A percentile compares a stretch with the other conserved stretches of the same genome.
phyloP scores from a whole-genome alignment of 2,888 invertebrate species.

The Limnephilus auricula region DNA sequence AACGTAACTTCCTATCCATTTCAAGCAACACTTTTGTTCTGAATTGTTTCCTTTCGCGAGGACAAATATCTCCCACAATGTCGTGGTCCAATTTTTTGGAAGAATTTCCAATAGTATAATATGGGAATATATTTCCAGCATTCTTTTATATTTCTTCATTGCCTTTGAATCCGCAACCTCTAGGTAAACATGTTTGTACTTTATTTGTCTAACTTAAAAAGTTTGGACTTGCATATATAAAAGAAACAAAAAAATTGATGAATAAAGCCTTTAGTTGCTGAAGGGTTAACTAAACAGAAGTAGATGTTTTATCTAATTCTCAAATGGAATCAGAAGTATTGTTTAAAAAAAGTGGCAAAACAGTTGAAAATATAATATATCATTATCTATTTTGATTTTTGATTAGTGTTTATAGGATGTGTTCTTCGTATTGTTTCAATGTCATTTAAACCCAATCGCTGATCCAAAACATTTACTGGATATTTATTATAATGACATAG shows the following conservation, averaged over 20 bases:
- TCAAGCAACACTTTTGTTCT: not conserved
- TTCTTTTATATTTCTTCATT: no score
- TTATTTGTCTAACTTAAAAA: no score
- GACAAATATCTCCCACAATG: no score
- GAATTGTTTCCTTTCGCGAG: no score
- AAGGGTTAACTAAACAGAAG: slow-evolving; percentile 39
- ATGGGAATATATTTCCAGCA: no score
- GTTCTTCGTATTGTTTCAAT: not conserved
- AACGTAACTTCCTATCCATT: not conserved
- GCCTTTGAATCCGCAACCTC: no score
- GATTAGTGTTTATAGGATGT: not conserved
- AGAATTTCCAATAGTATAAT: no score
- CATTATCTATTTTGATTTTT: slow-evolving; percentile 10
- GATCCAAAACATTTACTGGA: not conserved
- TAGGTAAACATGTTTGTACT: no score
- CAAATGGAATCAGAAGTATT: not conserved
- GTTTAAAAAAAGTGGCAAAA: not conserved
- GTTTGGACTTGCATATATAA: no score
- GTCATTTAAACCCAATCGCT: slow-evolving; percentile 7
- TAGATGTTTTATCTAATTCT: not conserved
- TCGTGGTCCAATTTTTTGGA: not conserved
- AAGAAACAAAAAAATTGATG: no score
- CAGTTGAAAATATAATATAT: slow-evolving; percentile 27
- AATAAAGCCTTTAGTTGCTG: not conserved
- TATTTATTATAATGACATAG: slow-evolving; percentile 22